Percentiles rank a stretch among this genome's conserved stretches.
phyloP scores from a whole-genome alignment of 2,888 invertebrate species.

The Ichneumoninae sp. region DNA sequence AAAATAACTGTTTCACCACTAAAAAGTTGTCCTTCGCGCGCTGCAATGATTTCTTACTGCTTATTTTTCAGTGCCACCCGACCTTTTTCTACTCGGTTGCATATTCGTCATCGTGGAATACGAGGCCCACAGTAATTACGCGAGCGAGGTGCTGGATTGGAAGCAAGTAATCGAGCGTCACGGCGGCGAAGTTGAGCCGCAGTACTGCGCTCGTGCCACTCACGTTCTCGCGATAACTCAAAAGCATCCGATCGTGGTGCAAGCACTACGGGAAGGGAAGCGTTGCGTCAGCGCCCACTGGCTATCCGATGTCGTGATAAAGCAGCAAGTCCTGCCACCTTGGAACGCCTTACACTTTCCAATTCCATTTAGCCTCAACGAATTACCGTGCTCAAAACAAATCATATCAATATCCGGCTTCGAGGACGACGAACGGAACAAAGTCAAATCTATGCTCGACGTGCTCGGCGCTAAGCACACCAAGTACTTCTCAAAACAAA shows the following conservation, averaged over 20 bases:
- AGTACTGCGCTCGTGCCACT: conserved; percentile 94
- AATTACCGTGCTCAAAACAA: conserved; percentile 90
- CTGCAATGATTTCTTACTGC: no score
- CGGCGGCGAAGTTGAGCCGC: conserved; percentile 94
- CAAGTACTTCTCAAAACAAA: conserved; percentile 91
- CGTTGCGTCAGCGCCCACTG: conserved; percentile 93
- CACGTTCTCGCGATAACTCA: conserved; percentile 97
- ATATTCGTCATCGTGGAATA: conserved; percentile 96
- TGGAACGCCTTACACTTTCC: conserved; percentile 98
- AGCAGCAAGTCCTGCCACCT: conserved; percentile 95
- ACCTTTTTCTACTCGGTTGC: conserved; percentile 96
- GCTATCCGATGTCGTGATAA: conserved; percentile 95
- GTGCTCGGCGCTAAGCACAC: conserved; percentile 94
- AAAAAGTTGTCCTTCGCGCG: not conserved
- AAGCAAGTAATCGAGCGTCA: conserved; percentile 90
- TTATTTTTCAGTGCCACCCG: conserved; percentile 88
- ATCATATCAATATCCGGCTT: conserved; percentile 96
- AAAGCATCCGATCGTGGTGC: conserved; percentile 95
- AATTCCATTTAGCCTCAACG: conserved; percentile 88
- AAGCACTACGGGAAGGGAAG: conserved; percentile 89
- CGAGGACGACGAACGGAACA: conserved; percentile 92
- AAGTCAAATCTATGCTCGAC: conserved; percentile 93
- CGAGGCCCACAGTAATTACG: conserved; percentile 87
- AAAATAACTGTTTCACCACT: no score
- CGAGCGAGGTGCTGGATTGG: conserved; percentile 88